Conservation (phyloP, 2,888 invertebrate species). For the Lycaena phlaeas region DNA sequence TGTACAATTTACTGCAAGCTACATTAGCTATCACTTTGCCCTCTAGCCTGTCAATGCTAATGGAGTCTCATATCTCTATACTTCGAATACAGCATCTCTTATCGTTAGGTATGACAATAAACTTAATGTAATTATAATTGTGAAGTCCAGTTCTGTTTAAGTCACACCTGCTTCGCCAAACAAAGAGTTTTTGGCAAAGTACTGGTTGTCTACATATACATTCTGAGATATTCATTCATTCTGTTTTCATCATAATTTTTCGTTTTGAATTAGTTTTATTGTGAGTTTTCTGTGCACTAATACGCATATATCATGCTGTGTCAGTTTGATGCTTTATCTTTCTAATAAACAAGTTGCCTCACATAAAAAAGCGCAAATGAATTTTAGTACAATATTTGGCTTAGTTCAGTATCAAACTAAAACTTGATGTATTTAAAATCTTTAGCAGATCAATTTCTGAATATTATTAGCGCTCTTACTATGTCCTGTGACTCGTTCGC, state of each 20-base stretch:
- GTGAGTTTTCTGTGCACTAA: background rate
- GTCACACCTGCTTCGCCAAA: background rate
- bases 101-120: constrained; percentile 66
- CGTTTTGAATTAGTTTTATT: too few relatives aligned
- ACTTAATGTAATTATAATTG: constrained; percentile 23
- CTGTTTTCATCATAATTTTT: background rate
- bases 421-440: too few relatives aligned
- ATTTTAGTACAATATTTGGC: too few relatives aligned
- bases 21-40: constrained; percentile 72
- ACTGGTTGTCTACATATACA: background rate
- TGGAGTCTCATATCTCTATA: constrained; percentile 74
- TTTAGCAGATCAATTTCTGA: too few relatives aligned
- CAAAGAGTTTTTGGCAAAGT: background rate
- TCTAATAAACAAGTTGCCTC: too few relatives aligned
- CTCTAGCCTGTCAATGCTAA: constrained; percentile 59
- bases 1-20: constrained; percentile 81
- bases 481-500: too few relatives aligned
- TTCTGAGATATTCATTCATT: background rate
- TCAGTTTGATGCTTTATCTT: too few relatives aligned
- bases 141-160: constrained; percentile 18
- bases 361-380: too few relatives aligned
- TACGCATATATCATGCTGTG: too few relatives aligned
- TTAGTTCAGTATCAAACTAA: too few relatives aligned
- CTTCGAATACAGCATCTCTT: constrained; percentile 72
- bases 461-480: too few relatives aligned